Conservation (phyloP, 2,113 vertebrate species). For the Cyanocitta stelleri region DNA sequence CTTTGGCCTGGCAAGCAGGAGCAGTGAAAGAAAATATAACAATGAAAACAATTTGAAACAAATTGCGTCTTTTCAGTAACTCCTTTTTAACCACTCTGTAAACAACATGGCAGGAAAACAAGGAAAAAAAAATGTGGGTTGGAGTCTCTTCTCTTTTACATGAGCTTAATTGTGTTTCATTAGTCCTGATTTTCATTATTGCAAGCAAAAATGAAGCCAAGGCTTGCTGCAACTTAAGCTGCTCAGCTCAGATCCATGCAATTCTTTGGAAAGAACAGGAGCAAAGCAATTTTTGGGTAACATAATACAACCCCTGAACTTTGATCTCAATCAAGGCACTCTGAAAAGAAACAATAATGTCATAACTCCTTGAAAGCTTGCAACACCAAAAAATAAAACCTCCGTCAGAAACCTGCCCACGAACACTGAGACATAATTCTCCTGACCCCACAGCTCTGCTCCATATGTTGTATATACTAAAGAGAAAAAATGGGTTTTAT, state of each 20-base stretch:
- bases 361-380: background rate
- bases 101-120: background rate
- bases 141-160: background rate
- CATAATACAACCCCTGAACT: background rate
- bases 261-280: background rate
- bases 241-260: background rate
- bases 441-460: background rate
- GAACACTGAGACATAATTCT: background rate
- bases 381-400: background rate
- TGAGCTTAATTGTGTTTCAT: background rate
- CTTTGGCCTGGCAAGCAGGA: background rate
- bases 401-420: background rate
- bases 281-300: background rate
- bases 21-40: background rate
- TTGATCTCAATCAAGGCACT: slow-evolving; percentile 22
- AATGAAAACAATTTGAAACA: background rate
- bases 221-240: background rate
- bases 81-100: background rate
- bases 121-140: background rate
- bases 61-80: background rate
- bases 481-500: background rate
- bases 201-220: background rate
- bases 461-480: slow-evolving; percentile 14
- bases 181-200: background rate
- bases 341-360: background rate